These are phyloP conservation scores for Lordiphosa mommai DNA, from an alignment of 1,140 invertebrate genomes.

Conservation along the genomic window DNA sequence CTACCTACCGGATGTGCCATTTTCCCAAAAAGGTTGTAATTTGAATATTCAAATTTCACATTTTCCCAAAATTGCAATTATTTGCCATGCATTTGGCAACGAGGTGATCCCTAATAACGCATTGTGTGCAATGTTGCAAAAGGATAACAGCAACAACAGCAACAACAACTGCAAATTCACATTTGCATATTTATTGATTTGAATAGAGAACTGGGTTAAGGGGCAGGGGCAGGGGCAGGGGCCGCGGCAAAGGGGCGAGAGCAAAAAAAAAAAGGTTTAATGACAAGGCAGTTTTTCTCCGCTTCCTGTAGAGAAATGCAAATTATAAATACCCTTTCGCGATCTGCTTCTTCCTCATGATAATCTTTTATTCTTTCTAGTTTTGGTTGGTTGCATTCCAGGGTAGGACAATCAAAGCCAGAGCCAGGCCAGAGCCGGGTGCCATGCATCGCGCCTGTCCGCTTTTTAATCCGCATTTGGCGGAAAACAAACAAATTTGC, in stretches of 20 bases:
- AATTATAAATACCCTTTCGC: constrained; percentile 52
- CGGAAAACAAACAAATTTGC: constrained; percentile 10
- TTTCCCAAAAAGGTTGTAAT: constrained; percentile 41
- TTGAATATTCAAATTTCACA: constrained; percentile 66
- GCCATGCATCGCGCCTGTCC: constrained; percentile 13
- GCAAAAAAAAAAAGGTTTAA: constrained; percentile 38
- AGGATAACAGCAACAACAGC: constrained; percentile 51
- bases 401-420: constrained; percentile 41
- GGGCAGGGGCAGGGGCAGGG: background rate
- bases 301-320: constrained; percentile 38
- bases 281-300: constrained; percentile 41
- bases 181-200: constrained; percentile 76
- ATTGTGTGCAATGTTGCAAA: constrained; percentile 65
- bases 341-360: constrained; percentile 53
- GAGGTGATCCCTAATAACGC: constrained; percentile 20
- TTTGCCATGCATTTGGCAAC: constrained; percentile 36
- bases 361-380: constrained; percentile 55
- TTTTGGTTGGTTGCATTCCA: constrained; percentile 15
- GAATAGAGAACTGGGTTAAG: constrained; percentile 13
- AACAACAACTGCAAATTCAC: constrained; percentile 24
- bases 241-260: background rate
- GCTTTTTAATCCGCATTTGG: constrained; percentile 30
- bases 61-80: constrained; percentile 43
- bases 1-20: constrained; percentile 54
- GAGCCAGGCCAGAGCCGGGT: constrained; percentile 6